Evolutionary conservation across 2,113 vertebrate species (phyloP).

Genomic region (Dipodomys merriami): DNA sequence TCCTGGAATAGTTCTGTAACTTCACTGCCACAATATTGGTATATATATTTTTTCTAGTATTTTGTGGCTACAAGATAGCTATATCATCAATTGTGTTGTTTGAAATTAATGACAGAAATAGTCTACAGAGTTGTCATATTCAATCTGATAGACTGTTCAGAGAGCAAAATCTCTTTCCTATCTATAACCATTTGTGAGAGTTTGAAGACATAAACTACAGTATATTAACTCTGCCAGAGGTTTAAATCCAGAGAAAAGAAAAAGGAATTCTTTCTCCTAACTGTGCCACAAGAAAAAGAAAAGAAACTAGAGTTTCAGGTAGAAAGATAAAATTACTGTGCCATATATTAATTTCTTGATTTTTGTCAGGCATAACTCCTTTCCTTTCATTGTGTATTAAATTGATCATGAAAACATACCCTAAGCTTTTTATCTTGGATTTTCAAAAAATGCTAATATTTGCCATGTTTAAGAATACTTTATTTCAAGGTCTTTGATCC

Average conservation of each 20-base stretch:
- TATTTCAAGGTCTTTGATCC: no score
- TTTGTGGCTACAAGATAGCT: not conserved
- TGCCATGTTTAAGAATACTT: not conserved
- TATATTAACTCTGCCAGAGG: not conserved
- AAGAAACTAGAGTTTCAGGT: not conserved
- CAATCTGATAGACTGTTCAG: not conserved
- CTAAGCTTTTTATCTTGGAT: not conserved
- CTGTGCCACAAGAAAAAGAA: not conserved
- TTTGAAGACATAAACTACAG: not conserved
- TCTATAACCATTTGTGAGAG: not conserved
- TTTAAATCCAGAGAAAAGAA: not conserved
- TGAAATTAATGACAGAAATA: constrained; percentile 31
- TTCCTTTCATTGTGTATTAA: not conserved
- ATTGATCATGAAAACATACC: not conserved
- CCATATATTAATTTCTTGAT: not conserved
- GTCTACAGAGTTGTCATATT: not conserved
- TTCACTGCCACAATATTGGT: not conserved
- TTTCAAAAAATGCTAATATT: not conserved
- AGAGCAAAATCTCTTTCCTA: constrained; percentile 24
- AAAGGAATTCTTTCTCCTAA: not conserved
- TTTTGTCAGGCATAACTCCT: not conserved
- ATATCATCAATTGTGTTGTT: not conserved
- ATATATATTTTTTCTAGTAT: not conserved
- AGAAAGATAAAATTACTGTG: not conserved
- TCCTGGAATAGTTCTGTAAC: not conserved